Percentiles rank a stretch among this genome's conserved stretches.
phyloP scores from a whole-genome alignment of 2,888 invertebrate species.

The Cerceris ruficornis region DNA sequence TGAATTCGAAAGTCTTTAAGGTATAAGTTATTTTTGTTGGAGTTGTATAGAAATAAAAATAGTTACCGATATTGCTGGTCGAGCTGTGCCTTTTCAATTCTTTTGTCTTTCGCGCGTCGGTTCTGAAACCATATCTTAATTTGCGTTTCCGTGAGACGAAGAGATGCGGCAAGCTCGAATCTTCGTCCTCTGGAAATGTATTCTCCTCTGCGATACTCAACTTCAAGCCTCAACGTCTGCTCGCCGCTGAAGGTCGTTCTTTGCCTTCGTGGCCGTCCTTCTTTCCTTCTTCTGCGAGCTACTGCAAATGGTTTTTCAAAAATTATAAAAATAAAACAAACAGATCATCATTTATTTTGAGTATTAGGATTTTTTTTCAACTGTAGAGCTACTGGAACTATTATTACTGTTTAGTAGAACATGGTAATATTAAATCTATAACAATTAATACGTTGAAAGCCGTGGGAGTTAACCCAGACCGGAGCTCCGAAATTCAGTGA shows the following conservation, averaged over 20 bases:
- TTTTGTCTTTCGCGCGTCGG: conserved; percentile 96
- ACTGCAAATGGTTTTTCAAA: conserved; percentile 83
- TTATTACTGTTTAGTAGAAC: too few relatives aligned
- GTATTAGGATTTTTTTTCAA: too few relatives aligned
- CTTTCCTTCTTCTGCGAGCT: conserved; percentile 92
- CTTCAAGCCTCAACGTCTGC: conserved; percentile 94
- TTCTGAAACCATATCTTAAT: conserved; percentile 97
- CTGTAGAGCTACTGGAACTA: too few relatives aligned
- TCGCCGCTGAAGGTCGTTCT: conserved; percentile 97
- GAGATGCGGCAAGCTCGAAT: conserved; percentile 89
- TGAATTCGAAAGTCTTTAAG: too few relatives aligned
- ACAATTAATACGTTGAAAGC: too few relatives aligned
- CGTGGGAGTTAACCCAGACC: too few relatives aligned
- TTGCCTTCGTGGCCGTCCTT: conserved; percentile 93
- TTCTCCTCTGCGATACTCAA: conserved; percentile 95
- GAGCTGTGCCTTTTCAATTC: conserved; percentile 97
- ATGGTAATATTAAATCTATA: too few relatives aligned
- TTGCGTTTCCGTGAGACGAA: conserved; percentile 89
- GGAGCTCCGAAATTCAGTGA: too few relatives aligned
- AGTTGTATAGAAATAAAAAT: too few relatives aligned
- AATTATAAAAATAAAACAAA: too few relatives aligned
- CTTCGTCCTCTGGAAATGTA: conserved; percentile 94
- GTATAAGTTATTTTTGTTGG: too few relatives aligned
- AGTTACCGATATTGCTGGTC: conserved; percentile 95
- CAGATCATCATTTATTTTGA: too few relatives aligned